Conservation (phyloP, 2,888 invertebrate genomes). For the Dolichomitus sp. region DNA sequence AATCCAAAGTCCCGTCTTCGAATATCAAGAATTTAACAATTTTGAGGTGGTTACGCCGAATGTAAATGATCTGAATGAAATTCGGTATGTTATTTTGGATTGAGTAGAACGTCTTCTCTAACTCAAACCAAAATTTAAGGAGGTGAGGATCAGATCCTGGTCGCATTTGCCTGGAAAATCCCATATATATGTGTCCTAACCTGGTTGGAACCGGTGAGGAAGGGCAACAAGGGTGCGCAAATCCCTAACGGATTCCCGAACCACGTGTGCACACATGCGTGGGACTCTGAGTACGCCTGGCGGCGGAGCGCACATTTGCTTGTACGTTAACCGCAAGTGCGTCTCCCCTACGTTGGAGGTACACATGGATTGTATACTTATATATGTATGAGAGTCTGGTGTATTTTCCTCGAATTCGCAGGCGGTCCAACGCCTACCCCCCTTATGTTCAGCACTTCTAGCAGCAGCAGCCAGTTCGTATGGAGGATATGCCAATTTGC, state of each 20-base stretch:
- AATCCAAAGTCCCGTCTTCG: no score
- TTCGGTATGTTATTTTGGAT: no score
- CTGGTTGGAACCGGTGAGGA: neutral
- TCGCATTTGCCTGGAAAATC: neutral
- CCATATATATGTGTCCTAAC: conserved; percentile 15
- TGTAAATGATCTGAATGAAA: no score
- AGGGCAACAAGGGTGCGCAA: conserved; percentile 39
- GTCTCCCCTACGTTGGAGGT: conserved; percentile 33
- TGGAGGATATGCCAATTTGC: conserved; percentile 19
- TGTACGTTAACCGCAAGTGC: conserved; percentile 39
- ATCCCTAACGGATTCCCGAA: conserved; percentile 44
- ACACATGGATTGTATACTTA: neutral
- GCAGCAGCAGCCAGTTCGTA: conserved; percentile 6
- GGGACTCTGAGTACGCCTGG: conserved; percentile 20
- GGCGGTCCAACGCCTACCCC: neutral
- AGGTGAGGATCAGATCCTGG: neutral
- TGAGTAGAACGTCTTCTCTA: no score
- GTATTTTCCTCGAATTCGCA: conserved; percentile 4
- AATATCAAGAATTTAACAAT: no score
- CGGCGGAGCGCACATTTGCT: conserved; percentile 48
- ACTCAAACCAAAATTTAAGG: no score
- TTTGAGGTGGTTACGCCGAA: no score
- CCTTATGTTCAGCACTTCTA: conserved; percentile 2
- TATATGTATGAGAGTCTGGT: conserved; percentile 12
- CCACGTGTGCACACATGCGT: conserved; percentile 54